phyloP scores from a whole-genome alignment of 2,888 invertebrate species.

The Dioctria linearis region DNA sequence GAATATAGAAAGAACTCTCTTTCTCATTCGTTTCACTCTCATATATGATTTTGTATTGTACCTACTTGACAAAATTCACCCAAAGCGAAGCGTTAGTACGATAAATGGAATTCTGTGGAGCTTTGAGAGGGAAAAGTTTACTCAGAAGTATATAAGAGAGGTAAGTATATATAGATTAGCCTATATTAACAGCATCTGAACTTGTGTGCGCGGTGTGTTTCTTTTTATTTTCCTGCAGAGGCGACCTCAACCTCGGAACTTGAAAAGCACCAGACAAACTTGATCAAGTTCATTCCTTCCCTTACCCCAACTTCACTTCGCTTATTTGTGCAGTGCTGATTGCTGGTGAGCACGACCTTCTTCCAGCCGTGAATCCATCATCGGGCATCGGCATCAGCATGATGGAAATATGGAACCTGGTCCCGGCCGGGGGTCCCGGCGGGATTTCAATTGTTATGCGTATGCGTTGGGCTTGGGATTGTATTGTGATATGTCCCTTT shows the following conservation, averaged over 20 bases:
- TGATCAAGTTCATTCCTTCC: constrained; percentile 39
- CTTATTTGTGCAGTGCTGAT: neutral
- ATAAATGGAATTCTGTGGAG: neutral
- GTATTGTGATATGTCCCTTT: constrained; percentile 14
- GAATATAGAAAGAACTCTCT: too few species aligned
- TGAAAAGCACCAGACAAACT: constrained; percentile 49
- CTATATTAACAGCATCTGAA: too few species aligned
- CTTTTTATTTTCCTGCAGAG: neutral
- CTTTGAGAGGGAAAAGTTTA: constrained; percentile 17
- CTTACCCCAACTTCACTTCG: neutral
- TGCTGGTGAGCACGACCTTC: neutral
- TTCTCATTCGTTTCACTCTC: too few species aligned
- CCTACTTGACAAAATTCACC: neutral
- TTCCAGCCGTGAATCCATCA: constrained; percentile 3
- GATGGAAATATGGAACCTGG: too few species aligned
- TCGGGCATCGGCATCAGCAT: neutral
- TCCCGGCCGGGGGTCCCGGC: too few species aligned
- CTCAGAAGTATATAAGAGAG: neutral
- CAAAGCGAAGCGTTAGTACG: neutral
- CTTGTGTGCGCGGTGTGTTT: constrained; percentile 56
- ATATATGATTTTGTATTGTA: neutral
- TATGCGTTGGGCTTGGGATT: neutral
- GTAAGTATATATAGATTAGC: constrained; percentile 53
- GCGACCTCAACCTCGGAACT: constrained; percentile 53
- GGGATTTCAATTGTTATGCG: too few species aligned